These are phyloP conservation scores for Ondatra zibethicus DNA, from an alignment of 2,113 vertebrate species.

Conservation along the genomic window DNA sequence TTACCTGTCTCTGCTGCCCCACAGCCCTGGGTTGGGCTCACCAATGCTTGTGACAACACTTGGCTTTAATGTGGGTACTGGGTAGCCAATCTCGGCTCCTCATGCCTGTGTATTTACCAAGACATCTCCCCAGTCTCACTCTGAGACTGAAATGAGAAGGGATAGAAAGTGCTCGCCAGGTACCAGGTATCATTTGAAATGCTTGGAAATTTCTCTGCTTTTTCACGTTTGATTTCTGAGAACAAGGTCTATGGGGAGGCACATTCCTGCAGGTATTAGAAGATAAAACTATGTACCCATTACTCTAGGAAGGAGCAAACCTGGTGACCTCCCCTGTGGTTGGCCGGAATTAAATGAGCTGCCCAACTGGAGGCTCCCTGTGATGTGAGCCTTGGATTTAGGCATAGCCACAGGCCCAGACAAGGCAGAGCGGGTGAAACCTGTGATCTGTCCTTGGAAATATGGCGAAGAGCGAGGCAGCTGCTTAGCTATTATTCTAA, in stretches of 20 bases:
- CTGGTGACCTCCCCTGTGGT: background rate
- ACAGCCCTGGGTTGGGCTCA: background rate
- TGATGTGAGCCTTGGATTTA: background rate
- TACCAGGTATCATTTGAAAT: background rate
- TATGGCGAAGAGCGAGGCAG: background rate
- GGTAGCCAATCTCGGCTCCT: background rate
- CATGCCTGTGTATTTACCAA: background rate
- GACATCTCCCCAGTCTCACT: background rate
- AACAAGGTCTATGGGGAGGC: background rate
- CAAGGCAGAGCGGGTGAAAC: background rate
- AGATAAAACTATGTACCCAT: rapidly evolving
- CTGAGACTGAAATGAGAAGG: background rate
- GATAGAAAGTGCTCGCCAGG: background rate
- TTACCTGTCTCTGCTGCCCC: background rate
- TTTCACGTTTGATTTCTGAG: background rate
- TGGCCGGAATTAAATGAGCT: background rate
- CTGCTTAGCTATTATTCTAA: constrained; percentile 52
- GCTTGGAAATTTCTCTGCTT: background rate
- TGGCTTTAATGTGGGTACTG: background rate
- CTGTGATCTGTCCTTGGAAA: constrained; percentile 43
- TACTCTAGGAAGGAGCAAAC: background rate
- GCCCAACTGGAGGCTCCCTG: background rate
- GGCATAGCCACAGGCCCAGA: constrained; percentile 30
- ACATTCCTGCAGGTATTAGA: background rate
- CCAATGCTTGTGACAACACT: background rate